Percentiles rank a stretch among this genome's conserved stretches.
phyloP scores from a whole-genome alignment of 1,140 invertebrate species.

The Holcopasites calliopsidis region DNA sequence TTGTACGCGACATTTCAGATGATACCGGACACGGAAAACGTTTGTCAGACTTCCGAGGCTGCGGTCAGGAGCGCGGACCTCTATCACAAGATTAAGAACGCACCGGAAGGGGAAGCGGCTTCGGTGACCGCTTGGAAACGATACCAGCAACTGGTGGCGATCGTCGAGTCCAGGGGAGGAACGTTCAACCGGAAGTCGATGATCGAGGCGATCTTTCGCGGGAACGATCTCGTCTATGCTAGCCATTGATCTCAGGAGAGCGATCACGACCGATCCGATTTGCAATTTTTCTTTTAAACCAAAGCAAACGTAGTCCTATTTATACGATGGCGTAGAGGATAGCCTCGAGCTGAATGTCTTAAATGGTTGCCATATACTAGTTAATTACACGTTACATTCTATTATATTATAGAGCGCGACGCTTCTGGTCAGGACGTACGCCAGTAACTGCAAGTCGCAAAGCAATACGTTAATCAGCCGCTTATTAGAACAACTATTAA shows the following conservation, averaged over 20 bases:
- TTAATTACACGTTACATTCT: no score
- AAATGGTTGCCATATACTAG: no score
- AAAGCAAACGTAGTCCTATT: slow-evolving; percentile 40
- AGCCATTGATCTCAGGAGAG: slow-evolving; percentile 44
- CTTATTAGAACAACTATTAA: no score
- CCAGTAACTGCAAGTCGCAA: no score
- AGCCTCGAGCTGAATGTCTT: no score
- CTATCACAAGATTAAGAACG: slow-evolving; percentile 56
- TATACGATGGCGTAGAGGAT: slow-evolving; percentile 37
- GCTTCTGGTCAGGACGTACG: no score
- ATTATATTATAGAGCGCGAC: no score
- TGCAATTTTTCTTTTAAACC: slow-evolving; percentile 42
- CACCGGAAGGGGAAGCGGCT: slow-evolving; percentile 65
- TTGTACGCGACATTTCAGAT: slow-evolving; percentile 56
- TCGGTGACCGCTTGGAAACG: slow-evolving; percentile 70
- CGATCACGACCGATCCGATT: neutral
- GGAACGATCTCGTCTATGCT: slow-evolving; percentile 68
- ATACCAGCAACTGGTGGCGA: slow-evolving; percentile 67
- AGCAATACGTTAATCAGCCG: no score
- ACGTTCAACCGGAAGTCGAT: slow-evolving; percentile 66
- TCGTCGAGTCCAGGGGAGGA: slow-evolving; percentile 65
- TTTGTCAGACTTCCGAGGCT: slow-evolving; percentile 57
- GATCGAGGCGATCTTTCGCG: slow-evolving; percentile 73
- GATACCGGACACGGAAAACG: slow-evolving; percentile 67
- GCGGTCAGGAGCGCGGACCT: slow-evolving; percentile 57